Percentiles rank a stretch among this genome's conserved stretches.
These are phyloP conservation scores for Meloidogyne exigua DNA, from an alignment of 1,140 invertebrate species.

Conservation along the genomic window DNA sequence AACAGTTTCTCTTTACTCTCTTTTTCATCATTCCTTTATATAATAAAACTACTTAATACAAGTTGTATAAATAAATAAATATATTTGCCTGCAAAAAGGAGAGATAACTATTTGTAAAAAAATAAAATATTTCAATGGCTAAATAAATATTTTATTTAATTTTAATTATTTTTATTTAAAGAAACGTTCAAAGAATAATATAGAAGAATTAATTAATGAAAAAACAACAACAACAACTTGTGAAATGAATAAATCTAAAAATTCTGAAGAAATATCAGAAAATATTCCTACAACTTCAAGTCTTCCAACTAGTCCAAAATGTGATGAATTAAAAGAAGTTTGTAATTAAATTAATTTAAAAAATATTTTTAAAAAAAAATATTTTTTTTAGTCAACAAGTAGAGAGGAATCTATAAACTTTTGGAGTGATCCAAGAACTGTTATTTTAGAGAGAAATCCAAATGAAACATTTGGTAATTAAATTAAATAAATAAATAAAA, in stretches of 20 bases:
- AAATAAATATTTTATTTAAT: neutral
- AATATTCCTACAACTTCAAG: slow-evolving; percentile 14
- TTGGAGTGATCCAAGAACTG: slow-evolving; percentile 80
- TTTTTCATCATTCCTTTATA: too few species aligned
- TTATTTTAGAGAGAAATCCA: slow-evolving; percentile 74
- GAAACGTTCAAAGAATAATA: neutral
- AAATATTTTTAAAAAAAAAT: neutral
- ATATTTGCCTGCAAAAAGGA: too few species aligned
- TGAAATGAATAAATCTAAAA: neutral
- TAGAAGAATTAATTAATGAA: neutral
- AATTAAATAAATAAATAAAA: neutral
- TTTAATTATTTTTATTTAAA: neutral
- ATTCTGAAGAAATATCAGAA: slow-evolving; percentile 13
- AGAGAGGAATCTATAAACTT: slow-evolving; percentile 69
- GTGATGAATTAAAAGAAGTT: neutral
- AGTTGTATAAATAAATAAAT: too few species aligned
- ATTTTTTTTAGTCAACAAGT: neutral
- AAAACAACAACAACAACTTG: neutral
- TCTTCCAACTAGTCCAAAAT: slow-evolving; percentile 12
- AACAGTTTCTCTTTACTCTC: too few species aligned
- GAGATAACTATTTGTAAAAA: too few species aligned
- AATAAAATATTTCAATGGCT: too few species aligned
- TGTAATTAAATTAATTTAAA: neutral
- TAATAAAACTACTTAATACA: too few species aligned
- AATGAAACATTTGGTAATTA: slow-evolving; percentile 65